Evolutionary conservation across 2,797 vertebrate genomes (phyloP).

Genomic region (Acipenser ruthenus): DNA sequence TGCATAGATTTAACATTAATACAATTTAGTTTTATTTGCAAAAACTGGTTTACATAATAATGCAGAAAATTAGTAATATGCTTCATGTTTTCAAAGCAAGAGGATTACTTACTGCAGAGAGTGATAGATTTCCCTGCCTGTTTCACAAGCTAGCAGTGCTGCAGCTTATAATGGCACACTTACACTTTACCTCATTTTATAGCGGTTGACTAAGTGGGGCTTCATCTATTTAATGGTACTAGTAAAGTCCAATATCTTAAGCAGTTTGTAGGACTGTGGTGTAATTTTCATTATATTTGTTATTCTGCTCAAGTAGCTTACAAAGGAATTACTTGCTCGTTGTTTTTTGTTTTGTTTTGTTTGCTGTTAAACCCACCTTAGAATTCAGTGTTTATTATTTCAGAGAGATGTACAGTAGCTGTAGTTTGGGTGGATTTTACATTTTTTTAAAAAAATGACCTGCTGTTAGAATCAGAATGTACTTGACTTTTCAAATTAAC

Average conservation of each 20-base stretch:
- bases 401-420: no score
- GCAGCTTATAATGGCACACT: constrained; percentile 27
- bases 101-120: constrained; percentile 29
- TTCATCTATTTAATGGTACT: constrained; percentile 28
- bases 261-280: no score
- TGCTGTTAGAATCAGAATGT: no score
- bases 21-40: constrained; percentile 80
- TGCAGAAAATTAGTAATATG: constrained; percentile 58
- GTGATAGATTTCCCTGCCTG: constrained; percentile 30
- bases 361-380: no score
- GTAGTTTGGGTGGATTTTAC: no score
- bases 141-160: constrained; percentile 13
- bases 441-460: no score
- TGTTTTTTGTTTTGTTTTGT: no score
- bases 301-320: no score
- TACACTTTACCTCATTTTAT: constrained; percentile 26
- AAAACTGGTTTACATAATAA: constrained; percentile 74
- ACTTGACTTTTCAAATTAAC: no score
- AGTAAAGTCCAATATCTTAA: constrained; percentile 13
- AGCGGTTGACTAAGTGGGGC: constrained; percentile 25
- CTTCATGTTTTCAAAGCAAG: constrained; percentile 45
- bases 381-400: no score
- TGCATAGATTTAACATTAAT: constrained; percentile 94
- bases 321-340: no score
- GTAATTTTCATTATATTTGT: no score